Evolutionary conservation across 2,113 vertebrate species (phyloP), one percentile per base, ranked within the genome.

Genomic region (Plotosus lineatus): DNA sequence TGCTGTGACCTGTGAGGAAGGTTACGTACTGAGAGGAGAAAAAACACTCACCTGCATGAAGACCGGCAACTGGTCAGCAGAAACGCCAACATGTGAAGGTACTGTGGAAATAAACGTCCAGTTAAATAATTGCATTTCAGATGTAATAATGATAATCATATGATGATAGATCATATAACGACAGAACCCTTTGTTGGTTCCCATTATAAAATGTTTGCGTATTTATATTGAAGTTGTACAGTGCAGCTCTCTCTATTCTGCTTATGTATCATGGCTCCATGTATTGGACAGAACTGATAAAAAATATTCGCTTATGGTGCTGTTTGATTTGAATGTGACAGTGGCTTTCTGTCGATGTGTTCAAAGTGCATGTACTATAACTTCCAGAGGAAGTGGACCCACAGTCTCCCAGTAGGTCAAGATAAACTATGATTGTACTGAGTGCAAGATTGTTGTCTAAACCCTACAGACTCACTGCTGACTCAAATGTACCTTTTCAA

Each of bases 341-440:
- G 86, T 33, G 93, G 91, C 78, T 94, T 92, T 74, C 12, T 88
- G 58, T 79, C 91, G 21, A 88, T 85, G 71, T 88, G 88, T 42
- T 1, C 28, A 2, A 85, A 90, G 33, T 23, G 53, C 14, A 82
- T 42, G 0, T 10, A 15, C 73, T 95, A 93, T 78, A 88, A 75
- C 2, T 55, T 88, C 23, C 51, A 50, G 33, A 89, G 87, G 14
- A 77, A 75, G 68, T 91, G 91, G 89, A 92, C 79, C 84, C 50
- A 82, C 17, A 21, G 11, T 53, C 83, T 85, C 88, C 87, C 91
- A 76, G 28, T 86, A 65, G 90, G 90, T 60, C 84, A 82, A 56
- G 89, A 89, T 91, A 90, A 78, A 23, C 10, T 28, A 8, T 12
- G 9, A 28, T 15, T 63, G 28, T 63, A 15, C n/a, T 17, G n/a